Evolutionary conservation across 1,140 invertebrate genomes (phyloP), one percentile per base, ranked within the genome.

Genomic region (Schlechtendalia chinensis): DNA sequence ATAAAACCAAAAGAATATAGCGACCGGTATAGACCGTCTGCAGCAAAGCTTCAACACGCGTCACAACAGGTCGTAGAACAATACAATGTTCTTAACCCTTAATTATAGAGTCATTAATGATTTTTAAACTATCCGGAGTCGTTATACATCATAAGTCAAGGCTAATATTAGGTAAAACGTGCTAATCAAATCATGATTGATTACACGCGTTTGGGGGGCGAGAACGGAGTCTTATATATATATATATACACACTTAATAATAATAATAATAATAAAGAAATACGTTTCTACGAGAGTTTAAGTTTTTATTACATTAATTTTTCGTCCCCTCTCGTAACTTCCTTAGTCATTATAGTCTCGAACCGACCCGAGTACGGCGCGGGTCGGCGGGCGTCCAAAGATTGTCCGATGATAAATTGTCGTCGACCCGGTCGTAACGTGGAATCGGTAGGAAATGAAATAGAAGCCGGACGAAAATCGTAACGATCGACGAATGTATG

Each of bases 111-210:
- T 58, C 56, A 45, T 77, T 77, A 77, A 77, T 24, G 74, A 61
- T 77, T 59, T 77, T 77, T 58, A 77, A 77, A 77, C 32, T 14
- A 77, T 77, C 74, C 29, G 74, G 59, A 77, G 74, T 77, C 74
- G 53, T 39, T 77, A 69, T 5, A 59, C 32, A 8, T 77, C 12
- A 77, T 59, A 58, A 77, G 19, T 56, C 56, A 61, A 77, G 74
- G 56, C 29, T 77, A 77, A 77, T 77, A 61, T 59, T 77, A 59
- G 74, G 54, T 77, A 77, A 77, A 77, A n/a, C 59, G 74, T 39
- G 74, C 54, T 58, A 17, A 77, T 77, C 32, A 58, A 58, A 69
- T 58, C 45, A 32, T 77, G 74, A 74, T 74, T 74, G 71, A 74
- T 74, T 74, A 74, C 22, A 50, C 22, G 22, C 17, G 12, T 61